A percentile compares a stretch with the other conserved stretches of the same genome.
Conservation (phyloP, 2,888 invertebrate species). For the Gandaritis pyraliata region DNA sequence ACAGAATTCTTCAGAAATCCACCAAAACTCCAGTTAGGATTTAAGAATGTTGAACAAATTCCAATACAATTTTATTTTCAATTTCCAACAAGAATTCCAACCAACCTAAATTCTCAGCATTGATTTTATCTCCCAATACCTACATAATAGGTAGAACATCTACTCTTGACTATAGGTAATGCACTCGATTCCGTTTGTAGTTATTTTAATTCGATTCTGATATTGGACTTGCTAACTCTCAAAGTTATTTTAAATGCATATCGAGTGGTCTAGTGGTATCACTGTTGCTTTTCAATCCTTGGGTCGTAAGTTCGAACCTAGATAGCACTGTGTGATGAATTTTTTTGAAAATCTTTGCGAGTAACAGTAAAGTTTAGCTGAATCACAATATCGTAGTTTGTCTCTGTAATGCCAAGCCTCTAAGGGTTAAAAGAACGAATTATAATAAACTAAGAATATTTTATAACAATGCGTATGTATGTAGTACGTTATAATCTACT, state of each 20-base stretch:
- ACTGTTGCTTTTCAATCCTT: not conserved
- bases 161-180: constrained; percentile 35
- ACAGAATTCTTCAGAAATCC: not conserved
- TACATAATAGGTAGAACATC: too few species aligned
- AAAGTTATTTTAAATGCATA: constrained; percentile 2
- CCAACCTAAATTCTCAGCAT: not conserved
- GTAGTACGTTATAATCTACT: too few species aligned
- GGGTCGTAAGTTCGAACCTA: too few species aligned
- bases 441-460: too few species aligned
- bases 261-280: not conserved
- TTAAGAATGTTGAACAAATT: not conserved
- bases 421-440: too few species aligned
- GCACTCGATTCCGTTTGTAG: constrained; percentile 48
- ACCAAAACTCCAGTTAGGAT: too few species aligned
- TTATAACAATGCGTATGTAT: too few species aligned
- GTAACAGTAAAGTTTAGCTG: too few species aligned
- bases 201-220: constrained; percentile 50
- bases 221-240: constrained; percentile 19
- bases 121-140: constrained; percentile 7
- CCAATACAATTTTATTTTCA: not conserved
- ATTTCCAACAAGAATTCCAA: not conserved
- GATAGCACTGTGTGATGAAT: too few species aligned
- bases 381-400: too few species aligned
- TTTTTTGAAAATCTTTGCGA: too few species aligned
- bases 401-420: too few species aligned